Percentiles rank a stretch among this genome's conserved stretches.
phyloP scores from a whole-genome alignment of 2,797 vertebrate genomes.

The Pipistrellus kuhlii region DNA sequence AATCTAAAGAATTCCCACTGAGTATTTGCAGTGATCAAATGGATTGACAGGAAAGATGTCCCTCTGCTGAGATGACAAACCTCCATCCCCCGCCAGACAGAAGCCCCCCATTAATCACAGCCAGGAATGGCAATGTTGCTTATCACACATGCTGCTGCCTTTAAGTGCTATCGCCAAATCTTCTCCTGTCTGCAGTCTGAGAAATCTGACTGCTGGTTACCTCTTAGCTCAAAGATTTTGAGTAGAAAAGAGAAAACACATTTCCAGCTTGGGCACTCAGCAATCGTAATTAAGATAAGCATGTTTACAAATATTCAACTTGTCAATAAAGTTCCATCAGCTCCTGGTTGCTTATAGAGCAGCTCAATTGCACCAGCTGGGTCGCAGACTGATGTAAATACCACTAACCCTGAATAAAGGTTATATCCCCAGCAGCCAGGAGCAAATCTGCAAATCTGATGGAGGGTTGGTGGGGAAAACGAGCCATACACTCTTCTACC shows the following conservation, averaged over 20 bases:
- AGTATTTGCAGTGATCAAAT: neutral
- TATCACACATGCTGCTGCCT: neutral
- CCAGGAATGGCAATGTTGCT: neutral
- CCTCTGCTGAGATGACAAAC: neutral
- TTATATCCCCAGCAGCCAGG: neutral
- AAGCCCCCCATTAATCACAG: neutral
- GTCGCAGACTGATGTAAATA: neutral
- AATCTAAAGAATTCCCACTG: neutral
- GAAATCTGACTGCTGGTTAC: neutral
- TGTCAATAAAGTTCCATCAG: slow-evolving; percentile 27
- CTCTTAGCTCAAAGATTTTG: neutral
- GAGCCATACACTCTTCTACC: neutral
- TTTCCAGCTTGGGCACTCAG: slow-evolving; percentile 6
- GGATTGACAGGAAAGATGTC: neutral
- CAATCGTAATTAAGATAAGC: slow-evolving; percentile 65
- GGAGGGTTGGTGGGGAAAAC: neutral
- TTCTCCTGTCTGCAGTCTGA: neutral
- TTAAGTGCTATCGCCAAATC: neutral
- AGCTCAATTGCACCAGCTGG: slow-evolving; percentile 24
- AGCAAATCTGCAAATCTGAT: neutral
- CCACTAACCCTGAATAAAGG: slow-evolving; percentile 28
- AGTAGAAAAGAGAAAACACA: neutral
- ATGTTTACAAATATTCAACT: slow-evolving; percentile 64
- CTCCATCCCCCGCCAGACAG: neutral
- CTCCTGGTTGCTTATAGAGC: neutral